Evolutionary conservation across 2,888 invertebrate genomes (phyloP).

Genomic region (Marronus borbonicus): DNA sequence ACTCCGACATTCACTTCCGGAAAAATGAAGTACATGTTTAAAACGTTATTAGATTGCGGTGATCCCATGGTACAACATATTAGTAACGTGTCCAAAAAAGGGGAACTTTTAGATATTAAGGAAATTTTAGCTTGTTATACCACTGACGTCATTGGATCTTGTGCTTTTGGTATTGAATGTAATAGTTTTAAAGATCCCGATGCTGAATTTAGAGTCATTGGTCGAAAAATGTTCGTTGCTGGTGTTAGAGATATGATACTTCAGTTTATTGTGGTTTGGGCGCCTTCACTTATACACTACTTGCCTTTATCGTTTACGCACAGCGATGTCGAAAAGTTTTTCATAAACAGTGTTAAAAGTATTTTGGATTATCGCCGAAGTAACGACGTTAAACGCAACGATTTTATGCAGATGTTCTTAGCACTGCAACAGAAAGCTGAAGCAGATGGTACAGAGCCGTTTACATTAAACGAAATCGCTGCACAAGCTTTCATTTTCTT

Average conservation of each 20-base stretch:
- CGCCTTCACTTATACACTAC: not conserved
- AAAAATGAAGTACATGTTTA: conserved; percentile 46
- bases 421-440: conserved; percentile 11
- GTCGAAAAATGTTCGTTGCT: not conserved
- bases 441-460: not conserved
- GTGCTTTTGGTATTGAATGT: conserved; percentile 45
- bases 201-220: conserved; percentile 37
- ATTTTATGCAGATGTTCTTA: not conserved
- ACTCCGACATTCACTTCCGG: conserved; percentile 43
- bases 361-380: not conserved
- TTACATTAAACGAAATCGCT: conserved; percentile 54
- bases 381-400: conserved; percentile 2
- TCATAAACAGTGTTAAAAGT: conserved; percentile 5
- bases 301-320: not conserved
- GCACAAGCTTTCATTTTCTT: conserved; percentile 69
- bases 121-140: conserved; percentile 45
- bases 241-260: not conserved
- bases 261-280: not conserved
- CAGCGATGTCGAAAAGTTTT: not conserved
- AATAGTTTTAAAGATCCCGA: conserved; percentile 34
- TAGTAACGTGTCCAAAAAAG: not conserved
- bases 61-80: conserved; percentile 13
- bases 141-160: conserved; percentile 46
- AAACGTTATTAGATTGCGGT: conserved; percentile 32
- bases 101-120: conserved; percentile 32